Evolutionary conservation across 2,113 vertebrate species (phyloP).

Genomic region (Pitta sordida): DNA sequence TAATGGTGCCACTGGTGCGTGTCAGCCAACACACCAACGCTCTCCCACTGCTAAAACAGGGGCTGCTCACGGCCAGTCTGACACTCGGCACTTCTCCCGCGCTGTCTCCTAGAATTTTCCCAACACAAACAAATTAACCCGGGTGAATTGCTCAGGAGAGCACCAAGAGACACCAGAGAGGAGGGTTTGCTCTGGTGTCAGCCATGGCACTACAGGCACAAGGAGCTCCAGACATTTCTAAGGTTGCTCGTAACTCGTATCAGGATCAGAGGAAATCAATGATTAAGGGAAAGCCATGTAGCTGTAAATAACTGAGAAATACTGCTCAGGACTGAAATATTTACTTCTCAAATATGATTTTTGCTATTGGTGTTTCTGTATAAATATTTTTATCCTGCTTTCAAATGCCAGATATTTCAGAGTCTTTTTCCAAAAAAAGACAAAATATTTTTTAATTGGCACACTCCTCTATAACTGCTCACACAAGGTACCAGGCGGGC

Average conservation of each 20-base stretch:
- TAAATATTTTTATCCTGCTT: conserved; percentile 62
- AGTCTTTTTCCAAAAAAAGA: background rate
- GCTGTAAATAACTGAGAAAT: conserved; percentile 41
- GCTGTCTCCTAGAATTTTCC: background rate
- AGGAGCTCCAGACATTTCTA: background rate
- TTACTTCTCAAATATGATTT: conserved; percentile 55
- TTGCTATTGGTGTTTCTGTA: conserved; percentile 46
- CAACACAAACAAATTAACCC: background rate
- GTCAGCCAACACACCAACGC: background rate
- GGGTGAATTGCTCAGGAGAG: background rate
- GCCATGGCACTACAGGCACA: rapidly evolving
- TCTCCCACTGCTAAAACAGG: background rate
- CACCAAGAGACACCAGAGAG: background rate
- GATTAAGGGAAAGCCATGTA: conserved; percentile 12
- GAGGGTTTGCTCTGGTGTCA: background rate
- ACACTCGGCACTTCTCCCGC: background rate
- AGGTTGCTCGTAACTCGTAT: background rate
- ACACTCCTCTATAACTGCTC: background rate
- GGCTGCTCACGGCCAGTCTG: rapidly evolving
- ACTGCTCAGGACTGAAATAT: conserved; percentile 8
- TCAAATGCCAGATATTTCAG: background rate
- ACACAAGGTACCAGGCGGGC: background rate
- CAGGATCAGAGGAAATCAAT: background rate
- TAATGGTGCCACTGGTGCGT: background rate
- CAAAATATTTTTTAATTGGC: background rate